phyloP scores from a whole-genome alignment of 1,140 invertebrate species.

The Amyelois transitella region DNA sequence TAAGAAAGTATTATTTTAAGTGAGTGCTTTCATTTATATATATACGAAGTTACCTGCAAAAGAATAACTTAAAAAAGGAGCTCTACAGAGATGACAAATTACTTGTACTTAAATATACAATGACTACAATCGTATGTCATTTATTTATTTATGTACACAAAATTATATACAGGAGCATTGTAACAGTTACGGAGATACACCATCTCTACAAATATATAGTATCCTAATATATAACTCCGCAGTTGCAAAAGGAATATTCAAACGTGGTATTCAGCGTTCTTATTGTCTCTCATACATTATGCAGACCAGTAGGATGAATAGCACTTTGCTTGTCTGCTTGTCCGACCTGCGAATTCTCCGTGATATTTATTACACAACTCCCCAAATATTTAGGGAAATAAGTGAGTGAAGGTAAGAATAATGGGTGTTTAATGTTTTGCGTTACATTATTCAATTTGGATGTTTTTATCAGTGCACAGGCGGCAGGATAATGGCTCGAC shows the following conservation, averaged over 20 bases:
- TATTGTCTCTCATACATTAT: constrained; percentile 37
- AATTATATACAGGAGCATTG: no score
- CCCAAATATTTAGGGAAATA: background rate
- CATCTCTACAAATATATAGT: no score
- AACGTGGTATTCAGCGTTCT: background rate
- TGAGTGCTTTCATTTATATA: constrained; percentile 19
- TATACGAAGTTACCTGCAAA: no score
- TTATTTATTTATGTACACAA: no score
- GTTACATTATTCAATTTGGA: constrained; percentile 1
- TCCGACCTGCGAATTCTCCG: constrained; percentile 8
- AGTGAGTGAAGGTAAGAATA: background rate
- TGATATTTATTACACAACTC: background rate
- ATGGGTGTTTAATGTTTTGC: background rate
- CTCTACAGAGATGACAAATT: no score
- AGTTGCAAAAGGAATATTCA: no score
- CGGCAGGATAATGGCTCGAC: background rate
- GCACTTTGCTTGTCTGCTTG: constrained; percentile 17
- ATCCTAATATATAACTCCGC: no score
- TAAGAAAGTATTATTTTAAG: background rate
- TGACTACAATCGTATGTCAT: no score
- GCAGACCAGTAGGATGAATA: constrained; percentile 24
- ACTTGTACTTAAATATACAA: no score
- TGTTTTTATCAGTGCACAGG: background rate
- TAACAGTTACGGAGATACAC: no score
- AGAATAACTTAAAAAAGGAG: no score